Evolutionary conservation across 1,140 invertebrate species (phyloP).

Genomic region (Octopus sinensis): DNA sequence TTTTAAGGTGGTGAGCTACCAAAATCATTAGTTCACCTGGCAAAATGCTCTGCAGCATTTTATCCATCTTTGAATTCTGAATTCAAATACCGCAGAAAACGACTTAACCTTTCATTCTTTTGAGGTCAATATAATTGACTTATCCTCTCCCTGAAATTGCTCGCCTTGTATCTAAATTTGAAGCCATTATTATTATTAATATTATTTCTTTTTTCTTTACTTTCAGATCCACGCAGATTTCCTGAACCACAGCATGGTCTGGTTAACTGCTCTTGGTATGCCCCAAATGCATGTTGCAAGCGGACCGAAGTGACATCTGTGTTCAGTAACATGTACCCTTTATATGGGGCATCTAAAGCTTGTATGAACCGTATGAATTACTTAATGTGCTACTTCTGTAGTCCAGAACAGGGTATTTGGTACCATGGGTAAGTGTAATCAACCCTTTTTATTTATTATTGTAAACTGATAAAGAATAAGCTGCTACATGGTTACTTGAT

Average conservation of each 20-base stretch:
- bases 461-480: too few species aligned
- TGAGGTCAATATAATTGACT: too few species aligned
- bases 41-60: too few species aligned
- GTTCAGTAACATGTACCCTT: conserved; percentile 53
- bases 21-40: too few species aligned
- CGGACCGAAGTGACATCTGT: conserved; percentile 59
- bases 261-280: conserved; percentile 58
- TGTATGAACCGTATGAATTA: conserved; percentile 57
- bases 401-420: conserved; percentile 55
- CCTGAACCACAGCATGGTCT: conserved; percentile 45
- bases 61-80: too few species aligned
- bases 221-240: conserved; percentile 45
- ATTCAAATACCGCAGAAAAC: too few species aligned
- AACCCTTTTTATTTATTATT: not conserved
- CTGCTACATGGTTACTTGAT: too few species aligned
- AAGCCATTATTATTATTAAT: not conserved
- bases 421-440: conserved; percentile 44
- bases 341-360: conserved; percentile 44
- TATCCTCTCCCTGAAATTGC: too few species aligned
- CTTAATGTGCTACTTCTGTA: conserved; percentile 59
- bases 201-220: conserved; percentile 12
- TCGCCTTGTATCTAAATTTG: too few species aligned
- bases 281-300: conserved; percentile 54
- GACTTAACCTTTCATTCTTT: too few species aligned
- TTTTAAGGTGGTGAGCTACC: too few species aligned